Base-by-base conservation (phyloP, 2,113 vertebrate species). In the Prinia subflava region DNA sequence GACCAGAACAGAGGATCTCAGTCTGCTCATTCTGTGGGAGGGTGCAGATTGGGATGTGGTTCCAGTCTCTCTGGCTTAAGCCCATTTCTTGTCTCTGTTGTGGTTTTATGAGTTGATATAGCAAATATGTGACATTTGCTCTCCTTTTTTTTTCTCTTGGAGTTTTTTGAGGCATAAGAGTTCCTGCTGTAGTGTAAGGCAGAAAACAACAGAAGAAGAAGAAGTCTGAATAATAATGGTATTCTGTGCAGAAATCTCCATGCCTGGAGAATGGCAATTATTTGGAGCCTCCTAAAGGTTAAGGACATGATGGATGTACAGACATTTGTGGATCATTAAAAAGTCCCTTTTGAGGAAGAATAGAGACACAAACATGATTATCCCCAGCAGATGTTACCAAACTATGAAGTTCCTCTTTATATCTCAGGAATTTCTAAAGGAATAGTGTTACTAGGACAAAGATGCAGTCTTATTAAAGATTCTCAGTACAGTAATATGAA, bases 81-180 rank as follows among this genome's bases (percentile, higher is more conserved):
- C 78, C 70, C 93, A 74, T 95, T 94, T 96, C 71, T 95, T 85
- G 62, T 95, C 94, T 95, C 64, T 95, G 95, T 96, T 96, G 91
- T 95, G 94, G 95, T 94, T 96, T 96, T 93, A 95, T 95, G 95
- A 97, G 95, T 95, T 96, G 95, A 96, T 95, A 95, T 87, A 93
- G 89, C 91, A 97, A 95, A 89, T 95, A 97, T 96, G 94, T 96
- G 95, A 95, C 95, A 96, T 96, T 96, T 96, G 82, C 83, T 96
- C 91, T 94, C 53, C 44, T 89, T 95, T 96, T 70, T 93, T 75
- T 59, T 94, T 92, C 65, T 92, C 69, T 92, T 87, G 50, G 76
- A 93, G 46, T 68, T 96, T 96, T 93, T 60, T 68, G 92, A 78
- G 41, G 65, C 76, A 68, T 57, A 89, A 93, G 90, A 78, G 52